A percentile compares a stretch with the other conserved stretches of the same genome.
Evolutionary conservation across 2,888 invertebrate genomes (phyloP).

Genomic region (Phytoseiulus persimilis): DNA sequence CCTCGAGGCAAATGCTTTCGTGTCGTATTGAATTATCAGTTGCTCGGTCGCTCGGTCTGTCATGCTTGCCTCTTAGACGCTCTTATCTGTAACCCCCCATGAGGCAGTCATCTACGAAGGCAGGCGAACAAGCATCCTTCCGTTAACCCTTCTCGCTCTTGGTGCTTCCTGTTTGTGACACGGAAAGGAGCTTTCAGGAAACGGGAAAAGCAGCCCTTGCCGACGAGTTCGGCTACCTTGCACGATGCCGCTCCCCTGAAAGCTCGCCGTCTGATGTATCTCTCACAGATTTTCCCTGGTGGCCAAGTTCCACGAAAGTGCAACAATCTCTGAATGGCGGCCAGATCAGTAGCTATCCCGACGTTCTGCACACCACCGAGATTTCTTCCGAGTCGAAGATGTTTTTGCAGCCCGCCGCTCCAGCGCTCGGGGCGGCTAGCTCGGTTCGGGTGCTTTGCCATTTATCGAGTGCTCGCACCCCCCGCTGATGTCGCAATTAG

Average conservation of each 20-base stretch:
- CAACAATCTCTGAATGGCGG: neutral
- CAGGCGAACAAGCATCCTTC: neutral
- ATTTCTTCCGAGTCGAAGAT: no score
- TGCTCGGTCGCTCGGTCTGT: neutral
- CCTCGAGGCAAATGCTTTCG: neutral
- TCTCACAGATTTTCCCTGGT: neutral
- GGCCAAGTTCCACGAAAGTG: neutral
- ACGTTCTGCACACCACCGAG: no score
- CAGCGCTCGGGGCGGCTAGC: no score
- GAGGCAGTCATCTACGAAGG: neutral
- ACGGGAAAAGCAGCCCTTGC: neutral
- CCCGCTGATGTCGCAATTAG: no score
- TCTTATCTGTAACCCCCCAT: neutral
- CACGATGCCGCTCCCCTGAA: neutral
- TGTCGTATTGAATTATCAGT: neutral
- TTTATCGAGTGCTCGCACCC: no score
- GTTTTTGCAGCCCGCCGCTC: no score
- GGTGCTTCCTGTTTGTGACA: neutral
- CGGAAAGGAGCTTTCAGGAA: neutral
- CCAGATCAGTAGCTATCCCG: no score
- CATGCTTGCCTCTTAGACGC: neutral
- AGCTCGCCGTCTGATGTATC: neutral
- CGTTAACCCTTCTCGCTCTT: neutral
- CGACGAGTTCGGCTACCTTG: neutral
- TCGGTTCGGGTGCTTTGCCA: no score